phyloP scores from a whole-genome alignment of 2,888 invertebrate genomes.

The Cecidostiba fungosa region DNA sequence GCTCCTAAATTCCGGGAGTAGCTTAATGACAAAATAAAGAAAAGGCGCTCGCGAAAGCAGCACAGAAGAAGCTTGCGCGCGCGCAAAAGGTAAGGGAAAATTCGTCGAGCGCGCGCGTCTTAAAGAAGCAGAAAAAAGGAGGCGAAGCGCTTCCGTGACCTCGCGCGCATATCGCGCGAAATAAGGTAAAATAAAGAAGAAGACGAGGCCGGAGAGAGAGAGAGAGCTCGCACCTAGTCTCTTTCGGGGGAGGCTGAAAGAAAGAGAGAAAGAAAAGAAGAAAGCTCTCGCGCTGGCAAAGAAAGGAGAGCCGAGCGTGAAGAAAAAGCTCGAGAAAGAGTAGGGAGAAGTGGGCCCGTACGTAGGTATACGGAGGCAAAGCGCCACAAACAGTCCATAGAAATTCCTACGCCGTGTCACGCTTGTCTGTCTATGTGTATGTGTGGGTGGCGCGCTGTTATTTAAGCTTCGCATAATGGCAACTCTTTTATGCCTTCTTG shows the following conservation, averaged over 20 bases:
- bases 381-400: constrained; percentile 67
- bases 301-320: constrained; percentile 59
- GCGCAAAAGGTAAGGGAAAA: not conserved
- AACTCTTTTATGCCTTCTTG: constrained; percentile 78
- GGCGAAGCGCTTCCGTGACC: constrained; percentile 28
- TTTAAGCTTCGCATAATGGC: constrained; percentile 78
- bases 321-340: constrained; percentile 48
- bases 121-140: constrained; percentile 26
- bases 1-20: constrained; percentile 34
- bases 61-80: not conserved
- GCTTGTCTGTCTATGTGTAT: constrained; percentile 62
- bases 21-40: constrained; percentile 8
- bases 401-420: constrained; percentile 63
- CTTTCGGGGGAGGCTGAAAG: constrained; percentile 31
- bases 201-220: constrained; percentile 22
- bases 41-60: not conserved
- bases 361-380: constrained; percentile 44
- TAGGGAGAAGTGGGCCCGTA: constrained; percentile 8
- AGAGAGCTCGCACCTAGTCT: not conserved
- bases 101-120: constrained; percentile 29
- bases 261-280: constrained; percentile 30
- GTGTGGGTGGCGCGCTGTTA: constrained; percentile 73
- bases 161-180: constrained; percentile 50
- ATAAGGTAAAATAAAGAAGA: constrained; percentile 62
- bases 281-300: constrained; percentile 44